Conservation (phyloP, 2,888 invertebrate genomes). For the Gari tellinella region DNA sequence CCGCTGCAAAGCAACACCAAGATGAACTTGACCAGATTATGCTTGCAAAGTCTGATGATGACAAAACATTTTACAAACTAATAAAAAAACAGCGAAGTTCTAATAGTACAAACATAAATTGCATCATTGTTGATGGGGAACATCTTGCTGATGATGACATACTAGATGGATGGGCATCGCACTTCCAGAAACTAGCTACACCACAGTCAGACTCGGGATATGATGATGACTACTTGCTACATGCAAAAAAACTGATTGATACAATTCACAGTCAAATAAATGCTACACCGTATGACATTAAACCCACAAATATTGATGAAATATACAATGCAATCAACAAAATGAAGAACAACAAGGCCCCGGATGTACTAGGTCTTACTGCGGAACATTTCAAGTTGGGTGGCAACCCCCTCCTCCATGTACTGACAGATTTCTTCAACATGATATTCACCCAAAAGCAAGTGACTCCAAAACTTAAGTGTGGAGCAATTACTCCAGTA, state of each 20-base stretch:
- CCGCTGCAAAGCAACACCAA: no score
- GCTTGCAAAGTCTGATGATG: no score
- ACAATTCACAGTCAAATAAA: neutral
- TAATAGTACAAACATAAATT: no score
- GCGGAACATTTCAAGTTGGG: conserved; percentile 11
- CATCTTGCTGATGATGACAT: no score
- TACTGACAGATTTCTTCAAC: conserved; percentile 4
- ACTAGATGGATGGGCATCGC: neutral
- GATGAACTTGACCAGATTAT: no score
- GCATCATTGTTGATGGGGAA: no score
- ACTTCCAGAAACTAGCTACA: conserved; percentile 1
- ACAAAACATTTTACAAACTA: no score
- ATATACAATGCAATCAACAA: no score
- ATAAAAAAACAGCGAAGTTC: no score
- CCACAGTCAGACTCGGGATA: neutral
- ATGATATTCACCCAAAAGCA: neutral
- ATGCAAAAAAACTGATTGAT: neutral
- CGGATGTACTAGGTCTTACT: neutral
- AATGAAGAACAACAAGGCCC: conserved; percentile 18
- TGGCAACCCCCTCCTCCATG: neutral
- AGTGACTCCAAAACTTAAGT: conserved; percentile 7
- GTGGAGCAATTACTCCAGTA: conserved; percentile 5
- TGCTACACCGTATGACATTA: neutral
- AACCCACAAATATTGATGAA: neutral
- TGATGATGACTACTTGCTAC: neutral